A percentile compares a stretch with the other conserved stretches of the same genome.
These are phyloP conservation scores for Neoniphon sammara DNA, from an alignment of 2,797 vertebrate genomes.

Conservation along the genomic window DNA sequence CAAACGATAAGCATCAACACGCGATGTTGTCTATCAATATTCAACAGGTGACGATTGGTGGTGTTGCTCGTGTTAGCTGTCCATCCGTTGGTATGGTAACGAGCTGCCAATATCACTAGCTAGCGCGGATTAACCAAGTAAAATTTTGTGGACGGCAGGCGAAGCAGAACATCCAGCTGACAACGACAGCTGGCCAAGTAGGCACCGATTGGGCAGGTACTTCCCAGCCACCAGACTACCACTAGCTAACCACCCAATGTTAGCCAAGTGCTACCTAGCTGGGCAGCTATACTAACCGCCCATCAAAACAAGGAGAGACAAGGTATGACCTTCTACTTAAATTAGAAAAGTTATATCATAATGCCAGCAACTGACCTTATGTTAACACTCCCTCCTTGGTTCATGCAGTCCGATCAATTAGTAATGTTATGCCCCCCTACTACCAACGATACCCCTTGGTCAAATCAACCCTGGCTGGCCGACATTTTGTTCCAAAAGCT, in stretches of 20 bases:
- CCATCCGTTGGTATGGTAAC: slow-evolving; percentile 10
- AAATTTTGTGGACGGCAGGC: slow-evolving; percentile 7
- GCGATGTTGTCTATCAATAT: neutral
- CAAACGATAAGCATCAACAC: neutral
- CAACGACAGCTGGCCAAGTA: slow-evolving; percentile 30
- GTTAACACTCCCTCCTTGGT: neutral
- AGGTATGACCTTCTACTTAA: slow-evolving; percentile 58
- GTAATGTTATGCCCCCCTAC: slow-evolving; percentile 42
- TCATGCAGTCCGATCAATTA: slow-evolving; percentile 21
- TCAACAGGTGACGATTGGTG: slow-evolving; percentile 63
- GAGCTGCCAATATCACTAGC: neutral
- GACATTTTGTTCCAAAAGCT: slow-evolving; percentile 85
- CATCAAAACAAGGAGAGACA: slow-evolving; percentile 64
- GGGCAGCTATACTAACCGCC: slow-evolving; percentile 34
- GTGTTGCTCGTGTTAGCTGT: slow-evolving; percentile 21
- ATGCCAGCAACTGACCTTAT: slow-evolving; percentile 22
- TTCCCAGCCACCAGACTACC: slow-evolving; percentile 26
- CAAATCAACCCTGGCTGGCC: slow-evolving; percentile 76
- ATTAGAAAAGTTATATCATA: slow-evolving; percentile 8
- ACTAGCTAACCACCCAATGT: slow-evolving; percentile 40
- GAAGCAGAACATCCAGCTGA: slow-evolving; percentile 29
- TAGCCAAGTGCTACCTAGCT: slow-evolving; percentile 57
- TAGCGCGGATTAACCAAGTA: neutral
- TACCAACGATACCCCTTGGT: slow-evolving; percentile 50
- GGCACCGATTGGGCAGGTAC: neutral